These are phyloP conservation scores for Endotricha flammealis DNA, from an alignment of 2,888 invertebrate genomes.

Conservation along the genomic window DNA sequence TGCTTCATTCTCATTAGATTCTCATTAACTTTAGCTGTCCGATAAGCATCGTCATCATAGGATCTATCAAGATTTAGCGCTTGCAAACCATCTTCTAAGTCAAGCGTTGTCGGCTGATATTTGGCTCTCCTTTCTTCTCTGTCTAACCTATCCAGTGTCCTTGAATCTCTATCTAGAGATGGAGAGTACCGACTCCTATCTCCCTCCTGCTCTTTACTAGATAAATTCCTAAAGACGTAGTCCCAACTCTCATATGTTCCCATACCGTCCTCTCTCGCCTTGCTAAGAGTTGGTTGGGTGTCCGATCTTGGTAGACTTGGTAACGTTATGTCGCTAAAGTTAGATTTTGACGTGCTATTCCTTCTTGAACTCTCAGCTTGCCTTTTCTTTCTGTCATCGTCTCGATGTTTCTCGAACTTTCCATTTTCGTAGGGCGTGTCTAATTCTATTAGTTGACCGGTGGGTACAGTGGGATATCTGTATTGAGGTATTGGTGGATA, in stretches of 20 bases:
- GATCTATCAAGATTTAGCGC: slow-evolving; percentile 69
- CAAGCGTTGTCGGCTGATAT: slow-evolving; percentile 71
- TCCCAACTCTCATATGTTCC: slow-evolving; percentile 88
- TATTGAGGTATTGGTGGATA: slow-evolving; percentile 56
- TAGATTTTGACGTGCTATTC: slow-evolving; percentile 60
- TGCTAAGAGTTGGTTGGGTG: slow-evolving; percentile 66
- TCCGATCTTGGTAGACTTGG: slow-evolving; percentile 69
- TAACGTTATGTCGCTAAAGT: slow-evolving; percentile 58
- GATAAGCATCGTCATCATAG: slow-evolving; percentile 58
- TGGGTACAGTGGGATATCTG: slow-evolving; percentile 78
- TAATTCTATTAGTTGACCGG: slow-evolving; percentile 82
- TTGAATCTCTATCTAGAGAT: slow-evolving; percentile 63
- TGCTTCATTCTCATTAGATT: slow-evolving; percentile 63
- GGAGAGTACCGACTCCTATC: slow-evolving; percentile 83
- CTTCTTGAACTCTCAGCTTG: slow-evolving; percentile 47
- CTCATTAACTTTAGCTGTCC: slow-evolving; percentile 75
- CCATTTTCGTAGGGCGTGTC: slow-evolving; percentile 73
- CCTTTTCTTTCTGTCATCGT: slow-evolving; percentile 42
- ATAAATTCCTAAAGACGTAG: slow-evolving; percentile 87
- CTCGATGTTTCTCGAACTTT: slow-evolving; percentile 46
- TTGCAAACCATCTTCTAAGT: slow-evolving; percentile 77
- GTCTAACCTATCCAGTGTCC: slow-evolving; percentile 63
- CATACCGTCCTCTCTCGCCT: slow-evolving; percentile 81
- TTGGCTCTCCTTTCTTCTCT: slow-evolving; percentile 62
- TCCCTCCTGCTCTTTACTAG: slow-evolving; percentile 83